Conservation (phyloP, 2,113 vertebrate species). For the Platysternon megacephalum region DNA sequence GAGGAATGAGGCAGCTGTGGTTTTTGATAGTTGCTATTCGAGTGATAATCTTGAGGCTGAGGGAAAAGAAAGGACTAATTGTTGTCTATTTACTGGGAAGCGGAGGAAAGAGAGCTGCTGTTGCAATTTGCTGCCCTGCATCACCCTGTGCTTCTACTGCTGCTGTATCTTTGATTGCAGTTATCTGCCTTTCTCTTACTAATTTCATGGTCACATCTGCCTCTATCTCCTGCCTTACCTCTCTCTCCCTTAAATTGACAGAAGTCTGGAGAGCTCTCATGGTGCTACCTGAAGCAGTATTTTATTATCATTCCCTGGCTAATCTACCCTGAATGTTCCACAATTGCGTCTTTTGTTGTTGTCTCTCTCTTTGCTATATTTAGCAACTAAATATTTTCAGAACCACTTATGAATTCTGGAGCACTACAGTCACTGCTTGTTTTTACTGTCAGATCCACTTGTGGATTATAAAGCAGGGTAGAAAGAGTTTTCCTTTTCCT, state of each 20-base stretch:
- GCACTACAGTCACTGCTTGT: background rate
- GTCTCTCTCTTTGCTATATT: background rate
- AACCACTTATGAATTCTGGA: rapidly evolving
- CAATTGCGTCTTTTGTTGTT: background rate
- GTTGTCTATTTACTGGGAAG: background rate
- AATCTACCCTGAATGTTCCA: background rate
- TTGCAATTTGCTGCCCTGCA: rapidly evolving
- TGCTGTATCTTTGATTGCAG: background rate
- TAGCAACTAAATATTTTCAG: background rate
- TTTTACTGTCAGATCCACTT: background rate
- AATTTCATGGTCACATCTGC: background rate
- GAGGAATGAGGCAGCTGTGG: background rate
- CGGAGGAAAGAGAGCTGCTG: background rate
- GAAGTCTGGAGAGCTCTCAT: background rate
- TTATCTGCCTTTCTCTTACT: background rate
- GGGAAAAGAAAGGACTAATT: background rate
- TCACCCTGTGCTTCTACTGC: background rate
- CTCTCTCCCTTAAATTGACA: background rate
- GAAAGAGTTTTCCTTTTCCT: background rate
- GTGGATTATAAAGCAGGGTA: rapidly evolving
- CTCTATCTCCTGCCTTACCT: background rate
- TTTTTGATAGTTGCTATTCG: background rate
- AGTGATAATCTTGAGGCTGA: background rate
- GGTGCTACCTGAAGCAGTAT: background rate
- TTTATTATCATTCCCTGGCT: background rate